Percentiles rank a stretch among this genome's conserved stretches.
Conservation (phyloP, 2,888 invertebrate species). For the Auanema freiburgensis region DNA sequence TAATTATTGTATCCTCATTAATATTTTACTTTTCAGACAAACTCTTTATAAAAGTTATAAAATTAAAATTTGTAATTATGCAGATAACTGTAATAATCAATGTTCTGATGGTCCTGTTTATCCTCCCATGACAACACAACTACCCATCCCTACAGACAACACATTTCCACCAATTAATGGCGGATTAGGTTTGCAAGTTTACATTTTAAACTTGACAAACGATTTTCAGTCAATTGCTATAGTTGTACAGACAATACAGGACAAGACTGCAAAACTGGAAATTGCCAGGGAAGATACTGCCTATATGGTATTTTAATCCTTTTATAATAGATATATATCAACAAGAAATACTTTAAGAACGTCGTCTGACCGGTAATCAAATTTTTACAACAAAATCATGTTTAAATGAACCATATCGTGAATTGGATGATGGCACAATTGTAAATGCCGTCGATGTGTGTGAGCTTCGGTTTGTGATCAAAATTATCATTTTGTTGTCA, state of each 20-base stretch:
- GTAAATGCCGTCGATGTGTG: conserved; percentile 31
- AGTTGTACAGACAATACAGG: conserved; percentile 32
- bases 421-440: conserved; percentile 32
- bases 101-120: conserved; percentile 5
- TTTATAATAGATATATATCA: neutral
- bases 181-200: conserved; percentile 3
- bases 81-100: conserved; percentile 33
- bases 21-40: too few species aligned
- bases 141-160: neutral
- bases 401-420: conserved; percentile 22
- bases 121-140: neutral
- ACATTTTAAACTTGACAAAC: neutral
- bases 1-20: too few species aligned
- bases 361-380: conserved; percentile 25
- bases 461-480: conserved; percentile 24
- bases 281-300: conserved; percentile 35
- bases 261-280: conserved; percentile 31
- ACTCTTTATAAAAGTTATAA: neutral
- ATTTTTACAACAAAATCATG: conserved; percentile 32
- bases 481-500: neutral
- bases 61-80: conserved; percentile 28
- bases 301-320: conserved; percentile 29
- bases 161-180: conserved; percentile 17
- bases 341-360: conserved; percentile 16
- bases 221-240: conserved; percentile 29